Base-by-base conservation (phyloP, 2,888 invertebrate species). In the Orchesellides sinensis region DNA sequence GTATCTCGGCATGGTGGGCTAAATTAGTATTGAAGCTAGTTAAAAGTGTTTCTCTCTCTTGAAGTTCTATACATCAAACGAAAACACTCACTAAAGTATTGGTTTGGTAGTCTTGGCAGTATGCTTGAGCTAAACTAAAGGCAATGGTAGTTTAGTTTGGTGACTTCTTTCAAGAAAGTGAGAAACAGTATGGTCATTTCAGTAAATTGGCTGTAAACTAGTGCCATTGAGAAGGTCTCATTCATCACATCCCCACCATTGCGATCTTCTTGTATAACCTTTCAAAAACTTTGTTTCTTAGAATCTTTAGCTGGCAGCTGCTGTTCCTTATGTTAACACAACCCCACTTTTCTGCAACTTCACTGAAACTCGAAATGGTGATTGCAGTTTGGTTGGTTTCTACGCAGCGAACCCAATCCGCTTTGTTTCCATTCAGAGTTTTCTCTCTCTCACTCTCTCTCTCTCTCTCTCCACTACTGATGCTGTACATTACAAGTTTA, bases 221-320 rank as follows among this genome's bases (percentile, higher is more conserved):
- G 56, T 32, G 69, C 61, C 69, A 78, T 78, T 63, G 70, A 35
- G 40, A 81, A 68, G 52, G 59, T 68, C 74, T 69, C 74, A 81
- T 81, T 81, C 81, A 81, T 81, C 81, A 81, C 73, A 66, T 59
- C n/a, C n/a, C n/a, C 66, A 80, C 32, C 54, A 73, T 23, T 69
- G 69, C 69, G 19, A 35, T 19, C 47, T 52, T 80, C 56, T 40
- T 61, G 73, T 68, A 61, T 59, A 66, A 45, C 59, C 63, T 79
- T 79, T 79, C 65, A 72, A 79, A n/a, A 80, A 68, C 80, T 73
- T 74, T 56, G 17, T 14, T 61, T 65, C 69, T 14, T 14, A 45
- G 52, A 69, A 78, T 69, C 61, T 61, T 35, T 27, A 45, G 32
- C 29, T 72, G 19, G 59, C 80, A 80, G 80, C 80, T 80, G 80